A percentile compares a stretch with the other conserved stretches of the same genome.
These are phyloP conservation scores for Hipparchia sbordonii DNA, from an alignment of 2,888 invertebrate species.

Conservation along the genomic window DNA sequence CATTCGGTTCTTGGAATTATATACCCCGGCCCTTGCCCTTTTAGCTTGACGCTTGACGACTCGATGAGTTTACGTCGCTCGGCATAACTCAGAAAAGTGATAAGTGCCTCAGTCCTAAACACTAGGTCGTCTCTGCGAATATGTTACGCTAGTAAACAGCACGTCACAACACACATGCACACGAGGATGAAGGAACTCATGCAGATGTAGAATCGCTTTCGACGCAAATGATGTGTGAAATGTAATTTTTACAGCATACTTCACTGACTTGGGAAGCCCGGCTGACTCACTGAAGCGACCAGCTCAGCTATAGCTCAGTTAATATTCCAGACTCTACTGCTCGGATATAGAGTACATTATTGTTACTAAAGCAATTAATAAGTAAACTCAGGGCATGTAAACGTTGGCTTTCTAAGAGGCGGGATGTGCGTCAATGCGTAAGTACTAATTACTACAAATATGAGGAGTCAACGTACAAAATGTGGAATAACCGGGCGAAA, in stretches of 20 bases:
- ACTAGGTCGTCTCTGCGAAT: too few species aligned
- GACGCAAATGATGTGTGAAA: conserved; percentile 20
- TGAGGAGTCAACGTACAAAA: not conserved
- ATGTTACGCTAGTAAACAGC: not conserved
- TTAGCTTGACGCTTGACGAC: too few species aligned
- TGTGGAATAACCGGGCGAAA: not conserved
- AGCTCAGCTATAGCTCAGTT: not conserved
- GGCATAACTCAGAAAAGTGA: too few species aligned
- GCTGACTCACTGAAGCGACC: conserved; percentile 17
- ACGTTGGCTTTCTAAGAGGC: conserved; percentile 13
- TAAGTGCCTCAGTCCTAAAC: too few species aligned
- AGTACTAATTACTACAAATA: not conserved
- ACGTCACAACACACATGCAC: not conserved
- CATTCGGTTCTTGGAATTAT: too few species aligned
- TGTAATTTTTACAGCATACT: conserved; percentile 23
- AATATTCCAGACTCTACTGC: not conserved
- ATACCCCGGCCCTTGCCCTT: too few species aligned
- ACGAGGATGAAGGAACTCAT: not conserved
- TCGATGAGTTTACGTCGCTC: too few species aligned
- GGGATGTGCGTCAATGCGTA: conserved; percentile 9
- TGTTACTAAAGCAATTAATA: not conserved
- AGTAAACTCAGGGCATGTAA: not conserved
- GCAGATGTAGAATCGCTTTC: conserved; percentile 16
- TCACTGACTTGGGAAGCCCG: conserved; percentile 25
- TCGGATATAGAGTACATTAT: not conserved